Evolutionary conservation across 2,888 invertebrate genomes (phyloP).

Genomic region (Pammene fasciana): DNA sequence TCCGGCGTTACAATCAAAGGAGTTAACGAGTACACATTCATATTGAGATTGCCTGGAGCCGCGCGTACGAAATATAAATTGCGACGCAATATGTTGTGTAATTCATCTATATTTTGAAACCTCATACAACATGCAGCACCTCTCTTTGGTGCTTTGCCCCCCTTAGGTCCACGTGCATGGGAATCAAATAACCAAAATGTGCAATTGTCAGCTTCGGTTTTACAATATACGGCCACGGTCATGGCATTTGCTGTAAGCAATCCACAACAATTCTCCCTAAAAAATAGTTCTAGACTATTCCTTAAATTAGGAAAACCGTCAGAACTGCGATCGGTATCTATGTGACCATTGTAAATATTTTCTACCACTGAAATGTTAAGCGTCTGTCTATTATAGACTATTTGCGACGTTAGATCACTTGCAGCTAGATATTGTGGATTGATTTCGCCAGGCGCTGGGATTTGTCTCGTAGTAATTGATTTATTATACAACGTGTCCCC

Average conservation of each 20-base stretch:
- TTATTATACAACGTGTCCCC: neutral
- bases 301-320: no score
- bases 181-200: constrained; percentile 37
- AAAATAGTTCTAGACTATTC: neutral
- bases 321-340: neutral
- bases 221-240: no score
- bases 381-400: neutral
- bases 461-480: neutral
- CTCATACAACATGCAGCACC: constrained; percentile 19
- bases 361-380: neutral
- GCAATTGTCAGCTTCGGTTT: neutral
- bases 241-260: neutral
- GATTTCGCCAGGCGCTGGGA: neutral
- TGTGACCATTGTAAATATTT: neutral
- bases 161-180: constrained; percentile 38
- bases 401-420: neutral
- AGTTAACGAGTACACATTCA: constrained; percentile 10
- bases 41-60: neutral
- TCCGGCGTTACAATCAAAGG: neutral
- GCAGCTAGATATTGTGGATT: constrained; percentile 7
- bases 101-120: constrained; percentile 35
- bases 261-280: neutral
- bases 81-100: constrained; percentile 34
- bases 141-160: no score
- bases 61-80: constrained; percentile 28